Percentiles rank a stretch among this genome's conserved stretches.
Evolutionary conservation across 2,113 vertebrate species (phyloP).

Genomic region (Microtus montanus): DNA sequence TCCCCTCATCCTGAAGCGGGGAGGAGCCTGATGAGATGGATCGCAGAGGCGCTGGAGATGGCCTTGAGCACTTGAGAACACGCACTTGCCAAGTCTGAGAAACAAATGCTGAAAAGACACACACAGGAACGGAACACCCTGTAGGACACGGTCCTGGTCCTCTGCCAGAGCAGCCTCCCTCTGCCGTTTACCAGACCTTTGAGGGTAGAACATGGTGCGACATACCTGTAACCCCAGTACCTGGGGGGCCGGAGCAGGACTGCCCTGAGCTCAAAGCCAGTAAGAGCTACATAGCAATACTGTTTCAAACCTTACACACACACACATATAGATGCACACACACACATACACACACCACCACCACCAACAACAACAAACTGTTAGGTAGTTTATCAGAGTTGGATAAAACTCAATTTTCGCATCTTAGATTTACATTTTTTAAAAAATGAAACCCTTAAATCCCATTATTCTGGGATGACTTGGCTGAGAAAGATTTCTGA

Average conservation of each 20-base stretch:
- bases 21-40: neutral
- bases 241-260: neutral
- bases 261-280: neutral
- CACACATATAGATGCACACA: neutral
- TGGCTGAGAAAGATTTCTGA: slow-evolving; percentile 46
- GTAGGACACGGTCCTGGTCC: accelerated
- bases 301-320: neutral
- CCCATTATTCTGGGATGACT: slow-evolving; percentile 44
- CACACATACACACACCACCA: neutral
- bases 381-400: neutral
- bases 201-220: neutral
- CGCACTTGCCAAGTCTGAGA: neutral
- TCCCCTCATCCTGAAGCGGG: neutral
- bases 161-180: accelerated
- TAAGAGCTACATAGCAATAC: neutral
- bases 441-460: neutral
- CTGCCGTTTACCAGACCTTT: neutral
- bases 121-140: accelerated
- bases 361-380: neutral
- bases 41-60: neutral
- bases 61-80: neutral
- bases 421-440: neutral
- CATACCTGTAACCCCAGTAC: too few relatives aligned
- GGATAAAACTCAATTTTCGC: neutral
- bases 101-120: neutral